Evolutionary conservation across 2,113 vertebrate genomes (phyloP), one percentile per base, ranked within the genome.

Genomic region (Aegotheles bennettii): DNA sequence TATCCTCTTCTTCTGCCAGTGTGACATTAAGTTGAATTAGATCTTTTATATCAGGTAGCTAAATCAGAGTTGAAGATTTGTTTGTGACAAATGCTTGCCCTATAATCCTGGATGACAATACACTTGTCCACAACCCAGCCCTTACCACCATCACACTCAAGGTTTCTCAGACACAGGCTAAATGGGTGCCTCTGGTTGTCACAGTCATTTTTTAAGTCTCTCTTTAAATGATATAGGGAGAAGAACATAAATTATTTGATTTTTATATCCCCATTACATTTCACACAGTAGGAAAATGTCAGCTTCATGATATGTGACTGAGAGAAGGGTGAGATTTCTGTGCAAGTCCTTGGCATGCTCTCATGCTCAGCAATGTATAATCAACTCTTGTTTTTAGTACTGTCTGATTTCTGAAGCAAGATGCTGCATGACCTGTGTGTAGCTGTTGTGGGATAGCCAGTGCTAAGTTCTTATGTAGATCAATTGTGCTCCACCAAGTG

Each of bases 201-300:
- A 2, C 16, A 50, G 9, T 10, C 3, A n/a, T 78, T 76, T 63
- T 3, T 17, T 36, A 60, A 42, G 24, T 3, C 0, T 59, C 2
- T 71, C 10, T 79, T 53, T 26, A 79, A 77, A 12, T 0, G 2
- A 38, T 14, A 35, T 0, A 26, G 21, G 4, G 4, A 4, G 16
- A 43, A n/a, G 29, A 36, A 0, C 4, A 24, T 29, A 24, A 59
- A 28, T 4, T 1, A 0, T 65, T 83, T 71, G 4, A 17, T 42
- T 89, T 83, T 53, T 71, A 16, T 36, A 57, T 40, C 14, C 8
- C 9, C 9, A 12, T 36, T 43, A 57, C 50, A 48, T 50, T 83
- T 77, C 53, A 35, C 17, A 28, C 4, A 54, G 9, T 59, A 76
- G 60, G 40, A 73, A 23, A 3, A 24, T 1, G 1, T 28, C 53